These are phyloP conservation scores for Turritopsis rubra DNA, from an alignment of 30 jellyfish, hydroid and myxozoan species.

Conservation along the genomic window DNA sequence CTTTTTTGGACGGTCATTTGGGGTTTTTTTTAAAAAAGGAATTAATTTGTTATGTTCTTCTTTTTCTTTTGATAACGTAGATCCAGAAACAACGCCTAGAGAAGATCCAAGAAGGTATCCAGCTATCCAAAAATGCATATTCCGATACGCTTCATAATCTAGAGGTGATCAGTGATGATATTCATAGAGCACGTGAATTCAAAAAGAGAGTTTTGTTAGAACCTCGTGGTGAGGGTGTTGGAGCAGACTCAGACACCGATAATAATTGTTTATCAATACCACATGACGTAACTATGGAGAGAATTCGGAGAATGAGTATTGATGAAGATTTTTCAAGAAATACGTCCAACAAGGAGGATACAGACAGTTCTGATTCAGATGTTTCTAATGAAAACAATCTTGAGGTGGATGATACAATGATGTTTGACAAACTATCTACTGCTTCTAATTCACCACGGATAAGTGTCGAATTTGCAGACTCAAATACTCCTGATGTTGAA, in stretches of 20 bases:
- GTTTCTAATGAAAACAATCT: not conserved
- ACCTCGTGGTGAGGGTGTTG: slow-evolving; percentile 46
- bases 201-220: slow-evolving; percentile 3
- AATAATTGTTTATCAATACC: not conserved
- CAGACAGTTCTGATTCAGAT: slow-evolving; percentile 23
- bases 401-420: not conserved
- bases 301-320: slow-evolving; percentile 5
- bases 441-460: not conserved
- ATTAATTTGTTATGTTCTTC: not conserved
- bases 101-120: slow-evolving; percentile 43
- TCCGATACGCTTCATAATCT: slow-evolving; percentile 33
- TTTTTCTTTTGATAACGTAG: not conserved
- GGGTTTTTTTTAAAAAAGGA: not conserved
- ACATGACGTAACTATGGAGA: slow-evolving; percentile 16
- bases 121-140: slow-evolving; percentile 32
- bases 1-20: not conserved
- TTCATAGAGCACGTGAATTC: slow-evolving; percentile 33
- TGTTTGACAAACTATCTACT: not conserved
- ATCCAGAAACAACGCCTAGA: slow-evolving; percentile 39
- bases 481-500: not conserved
- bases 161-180: slow-evolving; percentile 39
- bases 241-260: slow-evolving; percentile 24
- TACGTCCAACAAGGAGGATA: not conserved
- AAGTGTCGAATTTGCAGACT: not conserved
- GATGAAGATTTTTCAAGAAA: not conserved